phyloP scores from a whole-genome alignment of 35 echinoderm and acorn worm genomes.

The Diadema setosum region DNA sequence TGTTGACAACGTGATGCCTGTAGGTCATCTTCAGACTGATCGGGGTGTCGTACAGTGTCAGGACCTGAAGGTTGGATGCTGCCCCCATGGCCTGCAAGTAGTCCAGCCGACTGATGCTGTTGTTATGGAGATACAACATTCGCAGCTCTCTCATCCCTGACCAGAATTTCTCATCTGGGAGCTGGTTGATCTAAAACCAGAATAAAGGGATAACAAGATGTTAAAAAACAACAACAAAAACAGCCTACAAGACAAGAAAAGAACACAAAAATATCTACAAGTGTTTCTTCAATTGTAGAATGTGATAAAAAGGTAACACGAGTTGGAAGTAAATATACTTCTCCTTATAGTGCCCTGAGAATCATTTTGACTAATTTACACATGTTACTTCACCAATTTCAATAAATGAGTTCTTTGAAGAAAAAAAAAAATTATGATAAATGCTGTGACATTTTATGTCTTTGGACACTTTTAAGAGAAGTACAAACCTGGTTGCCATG shows the following conservation, averaged over 20 bases:
- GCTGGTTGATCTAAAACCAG: constrained; percentile 39
- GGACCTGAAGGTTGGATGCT: constrained; percentile 54
- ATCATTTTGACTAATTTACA: no score
- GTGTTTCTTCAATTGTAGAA: no score
- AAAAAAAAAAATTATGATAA: no score
- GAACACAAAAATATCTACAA: no score
- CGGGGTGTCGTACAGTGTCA: constrained; percentile 93
- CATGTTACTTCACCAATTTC: no score
- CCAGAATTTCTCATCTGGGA: constrained; percentile 89
- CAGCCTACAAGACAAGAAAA: neutral
- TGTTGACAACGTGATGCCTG: constrained; percentile 98
- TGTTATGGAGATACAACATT: constrained; percentile 80
- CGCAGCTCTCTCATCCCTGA: constrained; percentile 35
- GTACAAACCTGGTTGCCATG: constrained; percentile 88
- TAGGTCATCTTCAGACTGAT: constrained; percentile 97
- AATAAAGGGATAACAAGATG: neutral
- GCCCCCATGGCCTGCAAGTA: constrained; percentile 69
- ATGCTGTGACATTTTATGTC: no score
- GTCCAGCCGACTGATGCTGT: constrained; percentile 77
- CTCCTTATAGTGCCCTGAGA: no score
- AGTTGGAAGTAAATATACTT: neutral
- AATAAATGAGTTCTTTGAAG: no score
- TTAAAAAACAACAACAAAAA: neutral
- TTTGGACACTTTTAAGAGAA: neutral
- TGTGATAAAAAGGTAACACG: neutral